phyloP scores from a whole-genome alignment of 2,113 vertebrate genomes.

The Myrmecobius fasciatus region DNA sequence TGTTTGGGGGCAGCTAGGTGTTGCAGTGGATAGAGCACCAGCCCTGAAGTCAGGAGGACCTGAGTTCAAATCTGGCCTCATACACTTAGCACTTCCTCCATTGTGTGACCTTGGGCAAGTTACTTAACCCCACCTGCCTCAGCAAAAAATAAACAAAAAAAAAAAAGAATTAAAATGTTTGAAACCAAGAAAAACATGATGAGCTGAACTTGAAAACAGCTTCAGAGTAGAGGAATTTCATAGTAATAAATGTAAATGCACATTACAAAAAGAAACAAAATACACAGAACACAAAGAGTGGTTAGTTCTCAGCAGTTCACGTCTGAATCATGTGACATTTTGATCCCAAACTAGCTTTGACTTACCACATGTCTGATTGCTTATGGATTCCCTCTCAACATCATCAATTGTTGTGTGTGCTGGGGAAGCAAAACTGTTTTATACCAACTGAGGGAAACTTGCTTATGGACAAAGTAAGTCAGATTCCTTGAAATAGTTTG shows the following conservation, averaged over 20 bases:
- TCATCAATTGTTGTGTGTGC: neutral
- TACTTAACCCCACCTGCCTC: too few relatives aligned
- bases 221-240: neutral
- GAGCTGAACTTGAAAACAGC: neutral
- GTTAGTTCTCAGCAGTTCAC: neutral
- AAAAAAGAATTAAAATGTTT: conserved; percentile 46
- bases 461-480: neutral
- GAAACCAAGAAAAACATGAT: neutral
- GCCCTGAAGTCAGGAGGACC: too few relatives aligned
- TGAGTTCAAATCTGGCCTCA: too few relatives aligned
- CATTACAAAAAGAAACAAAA: neutral
- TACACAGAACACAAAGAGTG: neutral
- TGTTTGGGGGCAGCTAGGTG: too few relatives aligned
- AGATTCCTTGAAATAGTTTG: neutral
- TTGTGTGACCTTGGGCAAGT: too few relatives aligned
- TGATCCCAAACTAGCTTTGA: neutral
- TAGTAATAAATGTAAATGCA: neutral
- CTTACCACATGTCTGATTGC: neutral
- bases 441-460: neutral
- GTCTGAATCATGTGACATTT: neutral
- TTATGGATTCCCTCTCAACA: neutral
- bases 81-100: too few relatives aligned
- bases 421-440: neutral
- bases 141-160: too few relatives aligned
- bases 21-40: too few relatives aligned